Evolutionary conservation across 2,113 vertebrate genomes (phyloP).

Genomic region (human (Homo sapiens)): DNA sequence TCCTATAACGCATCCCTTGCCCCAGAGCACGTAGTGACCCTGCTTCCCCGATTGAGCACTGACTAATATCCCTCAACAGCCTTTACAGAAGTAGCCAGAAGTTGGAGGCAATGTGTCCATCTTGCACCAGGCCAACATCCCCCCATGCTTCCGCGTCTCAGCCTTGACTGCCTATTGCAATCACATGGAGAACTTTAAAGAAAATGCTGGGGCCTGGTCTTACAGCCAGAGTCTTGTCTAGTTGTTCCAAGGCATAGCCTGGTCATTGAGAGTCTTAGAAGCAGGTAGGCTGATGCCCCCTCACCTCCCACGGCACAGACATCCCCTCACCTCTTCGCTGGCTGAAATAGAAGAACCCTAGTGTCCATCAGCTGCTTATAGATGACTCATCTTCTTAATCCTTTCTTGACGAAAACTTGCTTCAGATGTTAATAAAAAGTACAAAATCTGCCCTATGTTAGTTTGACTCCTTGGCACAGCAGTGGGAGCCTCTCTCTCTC

Average conservation of each 20-base stretch:
- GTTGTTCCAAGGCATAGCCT: neutral
- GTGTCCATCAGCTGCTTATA: neutral
- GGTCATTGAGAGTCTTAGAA: neutral
- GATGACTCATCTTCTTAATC: neutral
- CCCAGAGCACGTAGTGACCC: neutral
- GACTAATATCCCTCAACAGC: neutral
- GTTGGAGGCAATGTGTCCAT: neutral
- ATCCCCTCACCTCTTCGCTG: neutral
- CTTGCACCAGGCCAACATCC: neutral
- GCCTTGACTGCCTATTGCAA: neutral
- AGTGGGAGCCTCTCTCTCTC: neutral
- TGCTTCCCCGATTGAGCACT: neutral
- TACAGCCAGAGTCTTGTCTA: neutral
- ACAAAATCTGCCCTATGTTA: neutral
- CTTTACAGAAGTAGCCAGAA: neutral
- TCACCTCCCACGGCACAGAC: neutral
- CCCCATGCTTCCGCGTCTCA: neutral
- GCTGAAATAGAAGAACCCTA: neutral
- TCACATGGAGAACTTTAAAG: neutral
- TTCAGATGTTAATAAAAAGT: neutral
- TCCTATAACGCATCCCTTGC: neutral
- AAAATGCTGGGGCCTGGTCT: neutral
- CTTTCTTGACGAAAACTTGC: neutral
- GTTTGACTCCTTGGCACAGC: neutral
- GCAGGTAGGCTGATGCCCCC: neutral